Percentiles rank a stretch among this genome's conserved stretches.
These are phyloP conservation scores for Meloidogyne hapla DNA, from an alignment of 1,140 invertebrate species.

Conservation along the genomic window DNA sequence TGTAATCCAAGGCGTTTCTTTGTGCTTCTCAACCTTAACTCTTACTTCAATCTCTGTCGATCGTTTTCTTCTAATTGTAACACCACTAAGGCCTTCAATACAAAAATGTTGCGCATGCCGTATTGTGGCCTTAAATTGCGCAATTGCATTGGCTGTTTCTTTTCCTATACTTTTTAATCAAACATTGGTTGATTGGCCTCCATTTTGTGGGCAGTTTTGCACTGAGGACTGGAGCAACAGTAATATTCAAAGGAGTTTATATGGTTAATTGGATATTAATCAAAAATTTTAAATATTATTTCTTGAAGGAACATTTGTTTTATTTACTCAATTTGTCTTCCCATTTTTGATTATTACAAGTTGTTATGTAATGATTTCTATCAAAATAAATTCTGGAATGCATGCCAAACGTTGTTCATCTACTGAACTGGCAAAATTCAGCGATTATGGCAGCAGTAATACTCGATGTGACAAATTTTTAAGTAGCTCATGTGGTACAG, in stretches of 20 bases:
- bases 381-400: slow-evolving; percentile 49
- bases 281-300: background rate
- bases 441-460: background rate
- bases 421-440: slow-evolving; percentile 9
- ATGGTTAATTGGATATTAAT: slow-evolving; percentile 34
- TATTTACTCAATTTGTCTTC: slow-evolving; percentile 53
- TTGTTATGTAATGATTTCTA: slow-evolving; percentile 58
- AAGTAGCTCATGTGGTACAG: background rate
- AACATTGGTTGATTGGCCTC: slow-evolving; percentile 34
- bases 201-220: slow-evolving; percentile 51
- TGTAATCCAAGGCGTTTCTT: slow-evolving; percentile 51
- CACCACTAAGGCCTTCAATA: slow-evolving; percentile 58
- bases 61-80: slow-evolving; percentile 61
- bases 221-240: slow-evolving; percentile 46
- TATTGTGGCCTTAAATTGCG: slow-evolving; percentile 52
- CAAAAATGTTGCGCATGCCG: slow-evolving; percentile 53
- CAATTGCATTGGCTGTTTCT: slow-evolving; percentile 41
- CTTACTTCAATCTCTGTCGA: slow-evolving; percentile 63
- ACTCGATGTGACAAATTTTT: background rate
- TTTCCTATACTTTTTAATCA: slow-evolving; percentile 51
- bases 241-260: slow-evolving; percentile 34
- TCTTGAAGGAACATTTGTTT: slow-evolving; percentile 46
- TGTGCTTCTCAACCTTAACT: slow-evolving; percentile 62
- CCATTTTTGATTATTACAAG: slow-evolving; percentile 57
- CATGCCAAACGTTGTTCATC: slow-evolving; percentile 8